Conservation (phyloP, 2,797 vertebrate genomes). For the Chaetophractus vellerosus region DNA sequence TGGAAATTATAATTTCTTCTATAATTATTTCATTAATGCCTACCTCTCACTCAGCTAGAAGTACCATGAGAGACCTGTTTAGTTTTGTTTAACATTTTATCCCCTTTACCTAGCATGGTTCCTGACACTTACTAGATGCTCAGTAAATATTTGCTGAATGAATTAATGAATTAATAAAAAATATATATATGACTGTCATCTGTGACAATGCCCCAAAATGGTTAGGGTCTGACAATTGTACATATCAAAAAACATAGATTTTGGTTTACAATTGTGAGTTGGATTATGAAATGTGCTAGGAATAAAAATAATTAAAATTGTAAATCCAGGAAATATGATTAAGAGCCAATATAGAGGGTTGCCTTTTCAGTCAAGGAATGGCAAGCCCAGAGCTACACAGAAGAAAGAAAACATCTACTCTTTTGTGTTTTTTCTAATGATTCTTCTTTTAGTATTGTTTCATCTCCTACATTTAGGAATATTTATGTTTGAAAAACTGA, state of each 20-base stretch:
- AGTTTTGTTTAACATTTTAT: background rate
- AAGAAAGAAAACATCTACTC: background rate
- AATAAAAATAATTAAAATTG: slow-evolving; percentile 24
- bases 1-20: background rate
- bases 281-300: background rate
- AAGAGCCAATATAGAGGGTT: background rate
- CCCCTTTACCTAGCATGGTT: background rate
- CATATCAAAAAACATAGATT: background rate
- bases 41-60: background rate
- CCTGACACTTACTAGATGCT: background rate
- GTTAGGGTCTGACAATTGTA: background rate
- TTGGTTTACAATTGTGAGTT: background rate
- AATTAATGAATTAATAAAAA: background rate
- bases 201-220: background rate
- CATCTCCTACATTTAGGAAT: background rate
- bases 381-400: background rate
- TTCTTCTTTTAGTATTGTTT: background rate
- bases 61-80: background rate
- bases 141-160: background rate
- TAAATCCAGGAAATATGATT: background rate
- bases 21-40: background rate
- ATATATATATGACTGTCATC: background rate
- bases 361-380: background rate
- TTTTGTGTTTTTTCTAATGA: background rate
- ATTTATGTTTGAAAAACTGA: background rate